These are phyloP conservation scores for Triplophysa bombifrons DNA, from an alignment of 2,797 vertebrate species.

Conservation along the genomic window DNA sequence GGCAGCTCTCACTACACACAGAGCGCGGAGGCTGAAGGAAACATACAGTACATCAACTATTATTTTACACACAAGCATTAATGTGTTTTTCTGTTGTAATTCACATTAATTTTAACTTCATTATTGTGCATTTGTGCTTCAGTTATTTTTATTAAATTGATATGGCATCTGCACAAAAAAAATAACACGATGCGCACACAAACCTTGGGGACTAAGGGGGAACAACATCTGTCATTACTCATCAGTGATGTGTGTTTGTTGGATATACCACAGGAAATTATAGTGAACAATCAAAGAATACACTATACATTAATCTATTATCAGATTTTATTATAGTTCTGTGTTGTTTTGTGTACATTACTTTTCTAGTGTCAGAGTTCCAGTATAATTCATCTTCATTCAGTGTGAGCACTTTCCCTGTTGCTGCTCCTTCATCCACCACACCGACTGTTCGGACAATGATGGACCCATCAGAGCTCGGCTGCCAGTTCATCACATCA, in stretches of 20 bases:
- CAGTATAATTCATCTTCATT: slow-evolving; percentile 69
- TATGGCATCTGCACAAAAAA: neutral
- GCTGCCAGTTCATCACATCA: slow-evolving; percentile 73
- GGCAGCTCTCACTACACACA: slow-evolving; percentile 63
- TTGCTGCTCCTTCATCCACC: slow-evolving; percentile 59
- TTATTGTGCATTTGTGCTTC: neutral
- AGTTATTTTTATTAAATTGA: neutral
- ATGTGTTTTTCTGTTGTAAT: too few relatives aligned
- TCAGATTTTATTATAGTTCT: neutral
- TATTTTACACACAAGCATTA: neutral
- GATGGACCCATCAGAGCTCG: slow-evolving; percentile 61
- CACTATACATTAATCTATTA: neutral
- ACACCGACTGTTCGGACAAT: slow-evolving; percentile 64
- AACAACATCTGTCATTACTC: too few relatives aligned
- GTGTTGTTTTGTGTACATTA: neutral
- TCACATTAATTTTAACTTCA: too few relatives aligned
- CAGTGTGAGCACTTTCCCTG: slow-evolving; percentile 62
- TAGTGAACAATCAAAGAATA: neutral
- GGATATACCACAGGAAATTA: too few relatives aligned
- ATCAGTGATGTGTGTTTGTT: too few relatives aligned
- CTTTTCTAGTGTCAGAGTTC: slow-evolving; percentile 61
- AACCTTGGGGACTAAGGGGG: neutral
- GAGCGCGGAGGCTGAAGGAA: slow-evolving; percentile 56
- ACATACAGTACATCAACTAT: neutral
- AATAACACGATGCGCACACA: neutral